A percentile compares a stretch with the other conserved stretches of the same genome.
phyloP scores from a whole-genome alignment of 2,113 vertebrate species.

The Cololabis saira region DNA sequence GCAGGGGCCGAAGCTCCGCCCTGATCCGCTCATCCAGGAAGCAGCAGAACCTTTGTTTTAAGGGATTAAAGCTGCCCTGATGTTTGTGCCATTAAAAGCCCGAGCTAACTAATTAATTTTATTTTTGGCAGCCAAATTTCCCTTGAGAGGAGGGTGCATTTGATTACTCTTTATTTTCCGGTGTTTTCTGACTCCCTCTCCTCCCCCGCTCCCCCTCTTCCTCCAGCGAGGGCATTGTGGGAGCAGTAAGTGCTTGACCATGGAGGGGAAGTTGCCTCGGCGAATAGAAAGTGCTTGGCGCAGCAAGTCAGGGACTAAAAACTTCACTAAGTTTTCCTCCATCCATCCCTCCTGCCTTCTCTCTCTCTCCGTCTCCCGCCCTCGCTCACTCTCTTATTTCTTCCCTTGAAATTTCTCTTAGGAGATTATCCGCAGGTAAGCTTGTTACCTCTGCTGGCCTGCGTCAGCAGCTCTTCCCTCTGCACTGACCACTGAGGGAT shows the following conservation, averaged over 20 bases:
- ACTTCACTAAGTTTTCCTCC: constrained; percentile 74
- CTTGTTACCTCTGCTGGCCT: constrained; percentile 83
- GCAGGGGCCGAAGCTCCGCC: no score
- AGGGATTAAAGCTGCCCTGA: no score
- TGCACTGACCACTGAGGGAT: constrained; percentile 78
- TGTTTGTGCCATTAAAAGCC: no score
- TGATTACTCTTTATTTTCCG: not conserved
- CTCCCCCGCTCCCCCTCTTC: constrained; percentile 8
- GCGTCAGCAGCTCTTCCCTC: constrained; percentile 81
- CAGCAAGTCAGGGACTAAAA: constrained; percentile 78
- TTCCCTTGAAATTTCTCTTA: constrained; percentile 84
- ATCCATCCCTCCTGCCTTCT: constrained; percentile 46
- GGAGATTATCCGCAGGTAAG: constrained; percentile 87
- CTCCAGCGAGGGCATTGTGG: constrained; percentile 50
- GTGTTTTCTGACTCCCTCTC: constrained; percentile 13
- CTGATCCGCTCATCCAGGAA: no score
- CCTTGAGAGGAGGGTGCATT: not conserved
- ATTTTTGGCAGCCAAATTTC: no score
- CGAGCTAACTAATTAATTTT: no score
- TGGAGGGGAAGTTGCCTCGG: constrained; percentile 62
- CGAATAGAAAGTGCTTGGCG: constrained; percentile 77
- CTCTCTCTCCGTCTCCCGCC: constrained; percentile 34
- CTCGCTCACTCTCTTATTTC: constrained; percentile 45
- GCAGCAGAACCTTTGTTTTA: no score
- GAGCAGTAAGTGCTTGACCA: constrained; percentile 73